Evolutionary conservation across 2,797 vertebrate species (phyloP).

Genomic region (Carapus acus): DNA sequence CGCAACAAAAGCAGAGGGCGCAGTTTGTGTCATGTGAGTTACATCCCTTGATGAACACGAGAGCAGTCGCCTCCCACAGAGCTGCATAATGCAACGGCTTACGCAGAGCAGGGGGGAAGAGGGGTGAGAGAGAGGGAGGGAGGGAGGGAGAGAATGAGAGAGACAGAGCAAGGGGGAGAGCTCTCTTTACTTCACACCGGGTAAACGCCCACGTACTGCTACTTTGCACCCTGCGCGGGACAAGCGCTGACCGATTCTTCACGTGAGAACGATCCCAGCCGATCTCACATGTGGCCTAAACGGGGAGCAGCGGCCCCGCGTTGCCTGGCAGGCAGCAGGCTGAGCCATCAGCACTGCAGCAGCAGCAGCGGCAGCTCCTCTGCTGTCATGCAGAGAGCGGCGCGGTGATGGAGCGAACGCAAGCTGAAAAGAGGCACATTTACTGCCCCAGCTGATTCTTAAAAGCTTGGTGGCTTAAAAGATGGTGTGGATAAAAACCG

Average conservation of each 20-base stretch:
- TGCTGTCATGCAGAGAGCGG: slow-evolving; percentile 22
- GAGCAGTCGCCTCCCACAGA: slow-evolving; percentile 34
- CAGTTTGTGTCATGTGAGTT: slow-evolving; percentile 43
- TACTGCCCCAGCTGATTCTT: slow-evolving; percentile 43
- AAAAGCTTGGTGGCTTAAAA: slow-evolving; percentile 2
- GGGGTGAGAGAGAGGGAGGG: slow-evolving; percentile 1
- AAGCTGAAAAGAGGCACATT: slow-evolving; percentile 32
- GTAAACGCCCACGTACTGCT: no score
- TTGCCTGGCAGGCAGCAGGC: slow-evolving; percentile 41
- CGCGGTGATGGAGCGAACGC: slow-evolving; percentile 50
- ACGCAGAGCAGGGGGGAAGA: slow-evolving; percentile 18
- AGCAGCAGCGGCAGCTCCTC: slow-evolving; percentile 28
- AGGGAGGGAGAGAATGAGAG: background rate
- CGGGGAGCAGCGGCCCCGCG: slow-evolving; percentile 19
- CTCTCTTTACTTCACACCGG: no score
- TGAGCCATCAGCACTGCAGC: slow-evolving; percentile 61
- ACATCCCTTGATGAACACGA: slow-evolving; percentile 27
- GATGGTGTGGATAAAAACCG: slow-evolving; percentile 17
- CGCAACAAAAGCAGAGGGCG: slow-evolving; percentile 28
- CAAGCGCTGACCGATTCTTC: slow-evolving; percentile 17
- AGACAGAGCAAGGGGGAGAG: no score
- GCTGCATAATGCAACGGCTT: slow-evolving; percentile 15
- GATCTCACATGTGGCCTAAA: slow-evolving; percentile 20
- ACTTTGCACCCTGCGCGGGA: background rate
- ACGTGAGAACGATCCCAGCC: slow-evolving; percentile 27